phyloP scores from a whole-genome alignment of 2,888 invertebrate genomes.

The Catocala fraxini region DNA sequence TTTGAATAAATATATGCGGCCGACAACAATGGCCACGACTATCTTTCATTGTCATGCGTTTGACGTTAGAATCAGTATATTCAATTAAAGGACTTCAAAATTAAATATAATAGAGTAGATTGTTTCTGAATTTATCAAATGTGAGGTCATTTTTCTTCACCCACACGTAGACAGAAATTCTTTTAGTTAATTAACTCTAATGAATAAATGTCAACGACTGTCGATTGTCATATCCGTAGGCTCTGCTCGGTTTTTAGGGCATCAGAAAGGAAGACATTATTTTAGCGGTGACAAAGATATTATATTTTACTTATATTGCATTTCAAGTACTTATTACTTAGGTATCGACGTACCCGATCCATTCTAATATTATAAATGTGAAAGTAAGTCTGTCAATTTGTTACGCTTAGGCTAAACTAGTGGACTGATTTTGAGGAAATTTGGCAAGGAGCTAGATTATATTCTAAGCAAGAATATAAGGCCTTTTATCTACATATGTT shows the following conservation, averaged over 20 bases:
- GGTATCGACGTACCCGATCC: no score
- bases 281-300: no score
- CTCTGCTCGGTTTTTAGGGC: neutral
- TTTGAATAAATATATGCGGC: slow-evolving; percentile 42
- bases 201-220: neutral
- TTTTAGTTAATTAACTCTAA: neutral
- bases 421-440: no score
- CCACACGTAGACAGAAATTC: neutral
- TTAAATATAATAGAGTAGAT: slow-evolving; percentile 3
- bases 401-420: no score
- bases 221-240: neutral
- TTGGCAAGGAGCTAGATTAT: no score
- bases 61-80: slow-evolving; percentile 49
- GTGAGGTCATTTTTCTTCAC: slow-evolving; percentile 1
- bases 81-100: slow-evolving; percentile 43
- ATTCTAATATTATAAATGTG: no score
- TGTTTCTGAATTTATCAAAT: slow-evolving; percentile 2
- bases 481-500: no score
- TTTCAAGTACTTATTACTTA: no score
- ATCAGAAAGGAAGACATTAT: no score
- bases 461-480: no score
- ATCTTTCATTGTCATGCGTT: slow-evolving; percentile 51
- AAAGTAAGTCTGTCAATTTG: no score
- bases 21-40: slow-evolving; percentile 43
- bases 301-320: no score